Conservation (phyloP, 2,888 invertebrate genomes). For the Leptothorax acervorum region DNA sequence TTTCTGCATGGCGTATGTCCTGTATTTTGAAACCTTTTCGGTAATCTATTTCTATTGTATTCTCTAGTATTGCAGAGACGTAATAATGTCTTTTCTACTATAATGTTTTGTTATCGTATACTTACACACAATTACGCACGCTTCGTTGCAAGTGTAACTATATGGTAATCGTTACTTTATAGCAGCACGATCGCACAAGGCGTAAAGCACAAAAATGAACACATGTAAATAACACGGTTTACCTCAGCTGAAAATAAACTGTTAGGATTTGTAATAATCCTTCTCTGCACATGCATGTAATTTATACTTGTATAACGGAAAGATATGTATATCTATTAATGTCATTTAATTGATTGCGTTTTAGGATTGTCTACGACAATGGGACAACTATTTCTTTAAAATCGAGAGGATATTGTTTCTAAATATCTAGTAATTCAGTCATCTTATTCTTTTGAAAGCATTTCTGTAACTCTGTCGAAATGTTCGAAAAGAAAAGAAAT, state of each 20-base stretch:
- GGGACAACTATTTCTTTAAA: slow-evolving; percentile 86
- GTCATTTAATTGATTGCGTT: slow-evolving; percentile 84
- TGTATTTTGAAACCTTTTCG: not conserved
- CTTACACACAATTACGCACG: slow-evolving; percentile 67
- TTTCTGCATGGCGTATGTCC: slow-evolving; percentile 30
- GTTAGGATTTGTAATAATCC: slow-evolving; percentile 61
- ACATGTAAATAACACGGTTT: slow-evolving; percentile 80
- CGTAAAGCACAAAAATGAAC: slow-evolving; percentile 79
- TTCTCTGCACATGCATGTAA: slow-evolving; percentile 68
- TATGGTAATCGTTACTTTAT: slow-evolving; percentile 58
- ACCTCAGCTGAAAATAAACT: slow-evolving; percentile 55
- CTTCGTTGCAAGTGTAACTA: slow-evolving; percentile 67
- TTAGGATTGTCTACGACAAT: slow-evolving; percentile 85
- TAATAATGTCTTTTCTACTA: slow-evolving; percentile 7
- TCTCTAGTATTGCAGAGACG: not conserved
- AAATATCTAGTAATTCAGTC: slow-evolving; percentile 68
- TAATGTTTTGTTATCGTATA: slow-evolving; percentile 41
- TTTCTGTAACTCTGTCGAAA: slow-evolving; percentile 6
- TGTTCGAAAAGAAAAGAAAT: slow-evolving; percentile 3
- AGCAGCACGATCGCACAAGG: slow-evolving; percentile 74
- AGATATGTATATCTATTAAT: slow-evolving; percentile 80
- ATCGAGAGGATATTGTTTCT: slow-evolving; percentile 72
- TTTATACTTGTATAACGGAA: slow-evolving; percentile 66
- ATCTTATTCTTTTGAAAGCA: slow-evolving; percentile 48
- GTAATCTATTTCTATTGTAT: not conserved